Evolutionary conservation across 2,113 vertebrate species (phyloP).

Genomic region (Lynx canadensis): DNA sequence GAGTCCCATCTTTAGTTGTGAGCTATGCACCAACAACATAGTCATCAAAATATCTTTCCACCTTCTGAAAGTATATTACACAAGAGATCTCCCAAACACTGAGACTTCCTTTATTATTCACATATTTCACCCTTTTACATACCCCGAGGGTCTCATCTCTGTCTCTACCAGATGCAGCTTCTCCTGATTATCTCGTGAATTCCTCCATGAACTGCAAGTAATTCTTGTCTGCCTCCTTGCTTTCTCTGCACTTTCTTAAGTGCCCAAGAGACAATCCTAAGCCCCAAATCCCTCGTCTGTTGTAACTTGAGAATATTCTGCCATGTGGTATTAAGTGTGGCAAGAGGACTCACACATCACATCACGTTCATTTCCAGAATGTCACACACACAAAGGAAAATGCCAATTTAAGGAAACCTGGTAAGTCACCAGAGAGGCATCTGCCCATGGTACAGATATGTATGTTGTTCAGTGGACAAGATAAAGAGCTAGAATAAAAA

Average conservation of each 20-base stretch:
- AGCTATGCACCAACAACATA: background rate
- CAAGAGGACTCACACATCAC: background rate
- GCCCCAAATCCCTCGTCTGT: conserved; percentile 12
- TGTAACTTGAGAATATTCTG: conserved; percentile 26
- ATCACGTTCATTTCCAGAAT: background rate
- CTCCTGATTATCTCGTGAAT: conserved; percentile 19
- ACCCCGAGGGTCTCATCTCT: conserved; percentile 24
- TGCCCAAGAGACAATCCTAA: conserved; percentile 9
- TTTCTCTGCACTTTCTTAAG: conserved; percentile 36
- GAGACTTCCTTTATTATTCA: conserved; percentile 53
- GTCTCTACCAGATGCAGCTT: background rate
- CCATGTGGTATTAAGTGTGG: background rate
- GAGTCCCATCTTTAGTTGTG: conserved; percentile 6
- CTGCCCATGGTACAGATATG: background rate
- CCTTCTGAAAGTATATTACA: conserved; percentile 59
- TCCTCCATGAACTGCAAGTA: background rate
- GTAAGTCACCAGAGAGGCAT: background rate
- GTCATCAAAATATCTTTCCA: conserved; percentile 42
- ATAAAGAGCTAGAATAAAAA: conserved; percentile 43
- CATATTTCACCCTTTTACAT: conserved; percentile 46
- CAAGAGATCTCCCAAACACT: conserved; percentile 30
- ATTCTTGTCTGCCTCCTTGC: conserved; percentile 8
- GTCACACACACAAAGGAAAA: conserved; percentile 24
- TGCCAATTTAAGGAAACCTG: conserved; percentile 21
- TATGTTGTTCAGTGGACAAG: background rate